Evolutionary conservation across 2,797 vertebrate species (phyloP), one percentile per base, ranked within the genome.

Genomic region (Staurois parvus): DNA sequence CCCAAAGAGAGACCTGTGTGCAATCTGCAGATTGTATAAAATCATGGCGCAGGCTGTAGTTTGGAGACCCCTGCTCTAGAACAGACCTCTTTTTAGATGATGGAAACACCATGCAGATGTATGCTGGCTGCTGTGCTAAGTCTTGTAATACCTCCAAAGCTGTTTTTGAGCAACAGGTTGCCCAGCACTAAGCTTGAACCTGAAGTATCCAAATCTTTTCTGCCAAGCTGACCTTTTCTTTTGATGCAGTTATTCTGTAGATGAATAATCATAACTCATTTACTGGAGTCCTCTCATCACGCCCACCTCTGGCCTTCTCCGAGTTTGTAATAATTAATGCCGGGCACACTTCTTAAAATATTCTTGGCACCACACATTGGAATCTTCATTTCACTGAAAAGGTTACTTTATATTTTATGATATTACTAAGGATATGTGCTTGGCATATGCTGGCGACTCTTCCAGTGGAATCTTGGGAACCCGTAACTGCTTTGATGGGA

Each of bases 301-400:
- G 30, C 21, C 70, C 70, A 72, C 70, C n/a, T 26, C 34, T n/a
- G n/a, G 11, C 17, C 70, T 72, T 40, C 37, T 42, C 24, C 8
- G 5, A 72, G 70, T 42, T 72, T 72, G 34, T 72, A 28, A 72
- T 72, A 42, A 72, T n/a, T 72, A 40, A 40, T 42, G 34, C 12
- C 2, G 70, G 29, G 34, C 34, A 72, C 70, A 42, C 21, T 45
- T n/a, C 34, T 42, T 32, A 40, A 72, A 42, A 40, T 72, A 12
- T 72, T 72, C 82, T 88, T 86, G 77, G 88, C 89, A 86, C 91
- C 34, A 17, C 37, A 72, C 70, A 42, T 40, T 72, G 70, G 37
- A 72, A 72, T 45, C 32, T 24, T 72, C 70, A 28, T 72, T 72
- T 5, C 70, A 26, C 4, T n/a, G 70, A 72, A 42, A 72, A 72